Conservation (phyloP, 2,113 vertebrate species). For the Laticauda laticaudata region DNA sequence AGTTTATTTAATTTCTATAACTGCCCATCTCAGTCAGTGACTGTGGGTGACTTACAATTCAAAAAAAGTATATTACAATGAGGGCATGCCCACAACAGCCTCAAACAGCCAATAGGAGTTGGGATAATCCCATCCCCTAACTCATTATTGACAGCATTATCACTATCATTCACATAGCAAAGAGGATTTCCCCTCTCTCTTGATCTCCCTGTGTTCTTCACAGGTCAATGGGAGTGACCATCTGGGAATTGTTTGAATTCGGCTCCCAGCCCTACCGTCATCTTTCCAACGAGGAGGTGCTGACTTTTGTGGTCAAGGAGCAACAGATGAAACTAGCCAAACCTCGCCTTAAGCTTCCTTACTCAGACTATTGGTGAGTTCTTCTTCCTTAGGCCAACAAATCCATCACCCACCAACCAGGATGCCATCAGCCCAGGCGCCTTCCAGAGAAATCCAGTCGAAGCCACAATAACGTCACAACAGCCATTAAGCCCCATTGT, state of each 20-base stretch:
- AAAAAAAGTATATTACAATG: neutral
- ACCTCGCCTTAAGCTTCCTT: slow-evolving; percentile 85
- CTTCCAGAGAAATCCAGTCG: neutral
- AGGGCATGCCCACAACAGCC: neutral
- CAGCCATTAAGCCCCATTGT: neutral
- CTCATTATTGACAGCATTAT: neutral
- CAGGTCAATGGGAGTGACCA: slow-evolving; percentile 91
- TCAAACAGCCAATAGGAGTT: neutral
- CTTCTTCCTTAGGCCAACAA: neutral
- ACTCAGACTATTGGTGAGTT: slow-evolving; percentile 88
- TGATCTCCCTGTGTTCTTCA: neutral
- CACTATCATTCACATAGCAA: neutral
- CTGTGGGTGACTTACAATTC: neutral
- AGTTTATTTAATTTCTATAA: neutral
- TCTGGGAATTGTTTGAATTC: slow-evolving; percentile 93
- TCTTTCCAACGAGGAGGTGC: slow-evolving; percentile 87
- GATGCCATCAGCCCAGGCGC: neutral
- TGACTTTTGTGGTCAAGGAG: slow-evolving; percentile 88
- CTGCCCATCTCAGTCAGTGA: neutral
- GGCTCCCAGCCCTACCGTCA: slow-evolving; percentile 90
- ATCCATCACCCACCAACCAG: neutral
- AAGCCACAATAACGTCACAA: neutral
- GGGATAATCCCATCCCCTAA: neutral
- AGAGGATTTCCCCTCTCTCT: neutral
- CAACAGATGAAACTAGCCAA: slow-evolving; percentile 87